Percentiles rank a stretch among this genome's conserved stretches.
Conservation (phyloP, 2,797 vertebrate species). For the Argya squamiceps region DNA sequence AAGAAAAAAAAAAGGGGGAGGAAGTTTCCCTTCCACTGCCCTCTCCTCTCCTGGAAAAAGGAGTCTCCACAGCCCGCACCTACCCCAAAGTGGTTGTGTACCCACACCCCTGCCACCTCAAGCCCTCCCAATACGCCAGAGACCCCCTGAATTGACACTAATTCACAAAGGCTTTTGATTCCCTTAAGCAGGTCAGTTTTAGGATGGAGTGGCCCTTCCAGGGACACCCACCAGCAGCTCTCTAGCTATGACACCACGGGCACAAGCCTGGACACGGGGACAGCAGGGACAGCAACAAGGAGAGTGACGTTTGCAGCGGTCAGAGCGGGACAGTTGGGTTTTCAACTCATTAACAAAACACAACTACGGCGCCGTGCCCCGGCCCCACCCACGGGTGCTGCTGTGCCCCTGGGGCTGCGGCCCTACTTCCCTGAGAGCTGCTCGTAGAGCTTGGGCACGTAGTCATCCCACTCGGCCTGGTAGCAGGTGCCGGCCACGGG, state of each 20-base stretch:
- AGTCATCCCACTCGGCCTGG: constrained; percentile 96
- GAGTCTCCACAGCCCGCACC: neutral
- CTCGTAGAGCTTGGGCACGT: constrained; percentile 93
- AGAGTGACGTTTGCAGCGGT: neutral
- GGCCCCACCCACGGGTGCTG: neutral
- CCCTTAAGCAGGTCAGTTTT: neutral
- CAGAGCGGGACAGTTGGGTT: neutral
- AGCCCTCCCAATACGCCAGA: neutral
- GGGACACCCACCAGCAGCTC: neutral
- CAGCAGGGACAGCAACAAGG: neutral
- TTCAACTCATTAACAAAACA: neutral
- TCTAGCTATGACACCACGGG: fast-evolving
- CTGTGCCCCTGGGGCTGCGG: fast-evolving
- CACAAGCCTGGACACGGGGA: neutral
- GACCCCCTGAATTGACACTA: neutral
- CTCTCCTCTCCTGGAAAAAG: neutral
- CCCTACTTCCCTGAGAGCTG: constrained; percentile 90
- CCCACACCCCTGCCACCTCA: neutral
- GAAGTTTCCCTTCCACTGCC: neutral
- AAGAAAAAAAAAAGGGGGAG: neutral
- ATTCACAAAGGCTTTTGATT: neutral
- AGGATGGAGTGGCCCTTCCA: neutral
- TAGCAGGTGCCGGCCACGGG: constrained; percentile 91
- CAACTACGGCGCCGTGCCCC: neutral
- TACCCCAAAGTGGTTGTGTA: neutral